Evolutionary conservation across 2,113 vertebrate genomes (phyloP), one percentile per base, ranked within the genome.

Genomic region (Aythya baeri): DNA sequence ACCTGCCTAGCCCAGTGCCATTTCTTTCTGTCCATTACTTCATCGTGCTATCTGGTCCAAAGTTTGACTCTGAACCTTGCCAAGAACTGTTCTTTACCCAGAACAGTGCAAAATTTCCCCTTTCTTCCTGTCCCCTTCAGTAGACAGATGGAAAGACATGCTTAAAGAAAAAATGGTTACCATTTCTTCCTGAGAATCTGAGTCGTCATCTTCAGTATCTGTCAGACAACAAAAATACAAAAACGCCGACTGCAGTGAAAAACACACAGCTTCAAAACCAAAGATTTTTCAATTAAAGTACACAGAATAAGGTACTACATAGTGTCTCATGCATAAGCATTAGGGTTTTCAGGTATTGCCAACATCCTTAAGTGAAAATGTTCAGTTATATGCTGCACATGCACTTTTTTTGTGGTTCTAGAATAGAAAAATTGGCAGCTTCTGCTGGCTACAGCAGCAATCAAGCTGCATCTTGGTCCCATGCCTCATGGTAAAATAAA

Each of bases 181-280:
- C 94, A 91, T 93, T 62, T 88, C 94, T 83, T 38, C 38, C 7
- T 17, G 58, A 32, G 82, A 46, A 9, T 95, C 94, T 1, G 74
- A 66, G 43, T 96, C 86, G 7, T 93, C 97, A 3, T 80, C 54
- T 7, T 93, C 93, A 63, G 18, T 83, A 3, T 94, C 98, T 98
- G 96, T 20, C 2, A 46, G 26, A 88, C 27, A 91, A 96, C 8
- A 75, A 77, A 86, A 97, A 62, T 0, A 75, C 4, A 83, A 13
- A 71, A 46, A 58, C 0, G 9, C 4, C 62, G 32, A 83, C 0
- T 58, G 32, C 1, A 34, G 49, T 1, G 4, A n/a, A 17, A n/a
- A 67, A 44, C 6, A 2, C 1, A 50, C 44, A 75, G 8, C 15
- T 63, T 71, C 26, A 38, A 57, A 32, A 4, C 0, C 15, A 31